A percentile compares a stretch with the other conserved stretches of the same genome.
Conservation (phyloP, 1,140 invertebrate species). For the Melanaphis sacchari region DNA sequence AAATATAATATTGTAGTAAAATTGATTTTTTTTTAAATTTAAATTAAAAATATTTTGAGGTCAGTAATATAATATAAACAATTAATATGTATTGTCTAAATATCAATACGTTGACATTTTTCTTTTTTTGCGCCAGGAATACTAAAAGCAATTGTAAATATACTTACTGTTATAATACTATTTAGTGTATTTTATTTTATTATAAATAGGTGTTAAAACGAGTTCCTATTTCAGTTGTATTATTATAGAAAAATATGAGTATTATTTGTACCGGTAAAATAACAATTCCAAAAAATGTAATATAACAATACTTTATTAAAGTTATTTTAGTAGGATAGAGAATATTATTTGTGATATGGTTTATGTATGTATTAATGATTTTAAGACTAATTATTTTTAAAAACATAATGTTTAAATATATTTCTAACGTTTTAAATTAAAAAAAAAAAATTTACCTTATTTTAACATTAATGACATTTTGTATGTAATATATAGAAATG, state of each 20-base stretch:
- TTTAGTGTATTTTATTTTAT: background rate
- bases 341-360: too few relatives aligned
- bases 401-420: too few relatives aligned
- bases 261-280: background rate
- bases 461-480: too few relatives aligned
- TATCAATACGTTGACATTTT: background rate
- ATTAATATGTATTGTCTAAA: conserved; percentile 35
- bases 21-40: too few relatives aligned
- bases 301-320: too few relatives aligned
- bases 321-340: background rate
- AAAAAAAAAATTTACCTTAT: too few relatives aligned
- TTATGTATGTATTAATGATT: too few relatives aligned
- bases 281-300: too few relatives aligned
- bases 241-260: background rate
- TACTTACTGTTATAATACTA: background rate
- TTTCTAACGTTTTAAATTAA: too few relatives aligned
- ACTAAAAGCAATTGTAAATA: background rate
- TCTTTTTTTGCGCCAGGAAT: background rate
- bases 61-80: background rate
- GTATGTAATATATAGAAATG: too few relatives aligned
- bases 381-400: too few relatives aligned
- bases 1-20: background rate
- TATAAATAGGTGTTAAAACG: background rate
- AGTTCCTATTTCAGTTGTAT: background rate
- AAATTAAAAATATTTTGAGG: background rate